phyloP scores from a whole-genome alignment of 2,888 invertebrate species.

The Epistrophe eligans region DNA sequence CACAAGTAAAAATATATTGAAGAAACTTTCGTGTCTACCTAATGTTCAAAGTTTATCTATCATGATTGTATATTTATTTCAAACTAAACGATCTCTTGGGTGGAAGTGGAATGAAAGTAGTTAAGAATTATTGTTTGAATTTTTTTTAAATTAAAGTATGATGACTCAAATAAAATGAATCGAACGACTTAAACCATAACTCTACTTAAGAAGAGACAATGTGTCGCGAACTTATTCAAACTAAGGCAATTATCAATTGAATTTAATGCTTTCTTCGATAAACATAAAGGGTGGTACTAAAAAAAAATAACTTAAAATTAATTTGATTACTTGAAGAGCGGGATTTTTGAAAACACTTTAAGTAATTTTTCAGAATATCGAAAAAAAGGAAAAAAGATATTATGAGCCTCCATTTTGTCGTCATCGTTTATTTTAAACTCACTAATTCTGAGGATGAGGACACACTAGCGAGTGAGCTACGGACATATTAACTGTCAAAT shows the following conservation, averaged over 20 bases:
- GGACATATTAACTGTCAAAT: too few species aligned
- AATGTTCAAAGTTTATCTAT: not conserved
- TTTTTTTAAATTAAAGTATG: not conserved
- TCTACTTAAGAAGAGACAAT: not conserved
- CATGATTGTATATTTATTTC: not conserved
- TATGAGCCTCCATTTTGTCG: too few species aligned
- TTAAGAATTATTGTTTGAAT: not conserved
- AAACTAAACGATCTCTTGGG: conserved; percentile 7
- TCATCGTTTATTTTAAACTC: too few species aligned
- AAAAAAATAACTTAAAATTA: too few species aligned
- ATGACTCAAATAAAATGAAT: not conserved
- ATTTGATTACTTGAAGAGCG: too few species aligned
- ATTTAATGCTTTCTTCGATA: not conserved
- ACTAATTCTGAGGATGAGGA: too few species aligned
- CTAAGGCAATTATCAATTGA: not conserved
- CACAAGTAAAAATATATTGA: too few species aligned
- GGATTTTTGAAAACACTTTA: too few species aligned
- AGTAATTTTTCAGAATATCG: too few species aligned
- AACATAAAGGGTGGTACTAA: not conserved
- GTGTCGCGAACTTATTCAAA: not conserved
- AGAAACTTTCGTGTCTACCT: not conserved
- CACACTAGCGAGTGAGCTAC: too few species aligned
- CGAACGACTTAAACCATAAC: not conserved
- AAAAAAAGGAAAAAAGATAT: too few species aligned
- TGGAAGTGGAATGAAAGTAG: too few species aligned